Evolutionary conservation across 1,140 invertebrate genomes (phyloP), one percentile per base, ranked within the genome.

Genomic region (Cepaea nemoralis): DNA sequence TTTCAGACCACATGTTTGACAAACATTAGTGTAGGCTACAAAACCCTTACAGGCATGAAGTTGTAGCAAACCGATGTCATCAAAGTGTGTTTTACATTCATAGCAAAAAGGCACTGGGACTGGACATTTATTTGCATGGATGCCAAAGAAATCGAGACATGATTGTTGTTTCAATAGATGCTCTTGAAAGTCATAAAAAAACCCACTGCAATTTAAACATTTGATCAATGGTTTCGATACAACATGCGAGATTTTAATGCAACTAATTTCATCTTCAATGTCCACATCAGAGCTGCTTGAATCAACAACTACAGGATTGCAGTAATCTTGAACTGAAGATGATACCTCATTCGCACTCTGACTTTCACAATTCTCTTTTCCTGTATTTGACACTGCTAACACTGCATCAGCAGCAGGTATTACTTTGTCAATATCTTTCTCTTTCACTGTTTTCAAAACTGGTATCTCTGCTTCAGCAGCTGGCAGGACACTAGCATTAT

Each of bases 101-200:
- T 8, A 71, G 69, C 69, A 71, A 45, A 40, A 39, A 39, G 69
- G 69, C 10, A 71, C 22, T 40, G 8, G 69, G 40, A 45, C 69
- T 45, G 37, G 37, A 40, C 22, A 40, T 27, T 71, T 24, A 40
- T 24, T 39, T 5, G 3, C 31, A 27, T 40, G 33, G 14, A 6
- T 71, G 2, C 19, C 69, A 71, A 39, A 71, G 37, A 40, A 45
- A 39, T 71, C 14, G 35, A 71, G n/a, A 45, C 69, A 71, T 39
- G 37, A 14, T 39, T 39, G 69, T 10, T 71, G 37, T 6, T 71
- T 39, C n/a, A 40, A 40, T 8, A 71, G 40, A 71, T 40, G 40
- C 22, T 39, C 37, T 8, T 19, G 8, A 27, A 63, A 31, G 27
- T 63, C 27, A 31, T 22, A 16, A 24, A n/a, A 71, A 39, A 22